phyloP scores from a whole-genome alignment of 2,113 vertebrate species.

The Ailurus styani region DNA sequence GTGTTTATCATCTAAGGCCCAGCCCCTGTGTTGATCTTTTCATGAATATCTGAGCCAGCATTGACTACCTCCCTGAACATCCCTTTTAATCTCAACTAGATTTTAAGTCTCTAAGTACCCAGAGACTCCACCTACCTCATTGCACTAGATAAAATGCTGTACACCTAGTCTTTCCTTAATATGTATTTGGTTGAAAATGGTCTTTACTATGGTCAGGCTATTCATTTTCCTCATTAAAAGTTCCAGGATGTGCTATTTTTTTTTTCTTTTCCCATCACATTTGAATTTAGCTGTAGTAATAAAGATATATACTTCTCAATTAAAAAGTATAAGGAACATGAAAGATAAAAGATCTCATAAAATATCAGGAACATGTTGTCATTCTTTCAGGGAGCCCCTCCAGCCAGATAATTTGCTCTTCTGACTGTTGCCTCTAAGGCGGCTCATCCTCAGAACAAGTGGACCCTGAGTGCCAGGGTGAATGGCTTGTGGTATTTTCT shows the following conservation, averaged over 20 bases:
- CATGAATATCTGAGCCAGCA: background rate
- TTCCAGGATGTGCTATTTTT: background rate
- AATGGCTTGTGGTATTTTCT: background rate
- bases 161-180: background rate
- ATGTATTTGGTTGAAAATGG: background rate
- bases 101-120: background rate
- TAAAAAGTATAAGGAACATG: background rate
- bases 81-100: background rate
- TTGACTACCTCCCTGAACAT: background rate
- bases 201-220: background rate
- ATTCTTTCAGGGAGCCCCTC: background rate
- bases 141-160: background rate
- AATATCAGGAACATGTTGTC: background rate
- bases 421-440: background rate
- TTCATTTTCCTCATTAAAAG: background rate
- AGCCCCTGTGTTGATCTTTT: background rate
- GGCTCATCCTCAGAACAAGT: background rate
- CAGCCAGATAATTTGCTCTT: background rate
- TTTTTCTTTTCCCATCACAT: background rate
- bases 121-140: background rate
- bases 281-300: background rate
- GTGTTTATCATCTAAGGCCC: background rate
- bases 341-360: background rate
- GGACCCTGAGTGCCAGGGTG: background rate
- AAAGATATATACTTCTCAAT: background rate